Evolutionary conservation across 1,140 invertebrate species (phyloP).

Genomic region (Prorops nasuta): DNA sequence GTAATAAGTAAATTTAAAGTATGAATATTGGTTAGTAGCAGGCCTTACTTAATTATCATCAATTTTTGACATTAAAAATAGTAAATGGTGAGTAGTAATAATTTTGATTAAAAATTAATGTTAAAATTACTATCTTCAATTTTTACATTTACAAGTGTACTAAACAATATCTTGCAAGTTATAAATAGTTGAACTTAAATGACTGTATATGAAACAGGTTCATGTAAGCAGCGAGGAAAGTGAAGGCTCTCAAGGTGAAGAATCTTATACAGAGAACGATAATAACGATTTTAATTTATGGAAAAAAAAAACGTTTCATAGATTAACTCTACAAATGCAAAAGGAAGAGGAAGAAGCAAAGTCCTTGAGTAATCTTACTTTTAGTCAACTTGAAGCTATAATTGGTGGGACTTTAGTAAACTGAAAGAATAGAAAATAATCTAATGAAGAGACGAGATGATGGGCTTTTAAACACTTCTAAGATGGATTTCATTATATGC

Average conservation of each 20-base stretch:
- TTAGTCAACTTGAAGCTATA: conserved; percentile 38
- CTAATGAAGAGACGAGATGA: background rate
- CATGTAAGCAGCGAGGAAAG: conserved; percentile 41
- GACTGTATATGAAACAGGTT: too few relatives aligned
- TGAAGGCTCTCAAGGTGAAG: conserved; percentile 36
- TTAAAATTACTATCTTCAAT: too few relatives aligned
- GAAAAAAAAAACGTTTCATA: conserved; percentile 16
- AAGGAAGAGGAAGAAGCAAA: conserved; percentile 12
- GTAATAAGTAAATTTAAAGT: conserved; percentile 9
- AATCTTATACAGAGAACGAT: conserved; percentile 21
- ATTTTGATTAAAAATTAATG: background rate
- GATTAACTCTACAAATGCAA: conserved; percentile 13
- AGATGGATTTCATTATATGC: too few relatives aligned
- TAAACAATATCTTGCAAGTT: too few relatives aligned
- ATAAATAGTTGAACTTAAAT: too few relatives aligned
- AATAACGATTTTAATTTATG: conserved; percentile 12
- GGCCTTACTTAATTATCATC: too few relatives aligned
- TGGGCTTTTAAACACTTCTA: too few relatives aligned
- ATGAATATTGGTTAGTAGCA: too few relatives aligned
- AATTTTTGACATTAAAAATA: conserved; percentile 2
- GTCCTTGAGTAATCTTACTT: conserved; percentile 29
- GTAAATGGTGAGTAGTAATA: background rate
- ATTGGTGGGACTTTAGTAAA: conserved; percentile 25
- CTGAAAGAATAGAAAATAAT: background rate
- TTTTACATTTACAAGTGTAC: too few relatives aligned